Base-by-base conservation (phyloP, 2,797 vertebrate genomes). In the Chaetophractus vellerosus region DNA sequence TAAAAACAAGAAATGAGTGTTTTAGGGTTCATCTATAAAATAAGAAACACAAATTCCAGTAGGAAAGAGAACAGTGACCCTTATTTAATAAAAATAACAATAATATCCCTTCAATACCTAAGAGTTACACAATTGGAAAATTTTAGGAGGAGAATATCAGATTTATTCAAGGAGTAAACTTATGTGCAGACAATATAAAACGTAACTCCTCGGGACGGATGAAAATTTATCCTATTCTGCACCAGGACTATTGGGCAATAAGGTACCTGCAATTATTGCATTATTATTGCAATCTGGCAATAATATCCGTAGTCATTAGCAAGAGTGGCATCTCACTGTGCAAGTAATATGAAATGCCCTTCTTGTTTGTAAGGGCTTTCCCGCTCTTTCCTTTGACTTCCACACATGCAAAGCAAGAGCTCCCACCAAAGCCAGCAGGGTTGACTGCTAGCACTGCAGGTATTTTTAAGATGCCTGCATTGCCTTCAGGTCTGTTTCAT, bases 331-430 rank as follows among this genome's bases (percentile, higher is more conserved):
- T 79, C 71, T 88, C 48, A 87, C 57, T 76, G 18, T 57, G 24
- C 71, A 87, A 92, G 91, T 91, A 94, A 79, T 84, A 71, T 10
- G 80, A 81, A 96, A 74, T 45, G 24, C 10, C 36, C 28, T 91
- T 88, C 41, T n/a, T 48, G 48, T 11, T 75, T 88, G 14, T 94
- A 50, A 96, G 83, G 41, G 57, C 80, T 82, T 59, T 64, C 64
- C 45, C 83, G 64, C 59, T 90, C 48, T 80, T 48, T 63, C 91
- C 64, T 81, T 5, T 68, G 50, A 63, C 69, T 93, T 92, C 38
- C 31, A 9, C 12, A 41, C 21, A 19, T 63, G 11, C 55, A 50
- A 69, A 9, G 26, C 10, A 36, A 83, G 38, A 33, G 24, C 38
- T 50, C 75, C 72, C 71, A 61, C 69, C 90, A 85, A 57, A 50